These are phyloP conservation scores for Pasiphila rectangulata DNA, from an alignment of 2,888 invertebrate species.

Conservation along the genomic window DNA sequence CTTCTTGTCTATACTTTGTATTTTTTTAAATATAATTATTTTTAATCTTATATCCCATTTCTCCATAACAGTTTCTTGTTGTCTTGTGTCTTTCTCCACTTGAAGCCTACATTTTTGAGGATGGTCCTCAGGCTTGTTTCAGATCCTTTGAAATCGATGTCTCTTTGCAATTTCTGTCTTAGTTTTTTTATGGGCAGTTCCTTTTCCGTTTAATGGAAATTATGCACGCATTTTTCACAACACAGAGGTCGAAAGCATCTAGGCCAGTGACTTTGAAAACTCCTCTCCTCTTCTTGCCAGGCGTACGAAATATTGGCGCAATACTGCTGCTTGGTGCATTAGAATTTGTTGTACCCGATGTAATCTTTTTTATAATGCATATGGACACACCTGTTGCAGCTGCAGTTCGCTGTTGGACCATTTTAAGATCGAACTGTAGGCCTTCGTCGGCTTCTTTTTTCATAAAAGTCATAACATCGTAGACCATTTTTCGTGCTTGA, in stretches of 20 bases:
- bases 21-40: conserved; percentile 33
- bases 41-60: conserved; percentile 28
- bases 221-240: conserved; percentile 41
- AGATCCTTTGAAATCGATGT: conserved; percentile 34
- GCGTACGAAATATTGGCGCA: too few species aligned
- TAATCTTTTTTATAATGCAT: too few species aligned
- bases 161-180: conserved; percentile 10
- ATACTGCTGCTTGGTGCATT: too few species aligned
- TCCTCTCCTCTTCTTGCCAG: too few species aligned
- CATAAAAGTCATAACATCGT: too few species aligned
- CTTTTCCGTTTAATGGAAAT: conserved; percentile 38
- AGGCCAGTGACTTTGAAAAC: too few species aligned
- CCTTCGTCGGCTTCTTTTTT: too few species aligned
- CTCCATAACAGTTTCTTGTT: conserved; percentile 36
- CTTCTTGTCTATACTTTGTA: conserved; percentile 30
- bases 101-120: conserved; percentile 31
- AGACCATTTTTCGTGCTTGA: too few species aligned
- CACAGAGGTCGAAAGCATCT: conserved; percentile 39
- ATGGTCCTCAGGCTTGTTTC: conserved; percentile 28
- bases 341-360: too few species aligned
- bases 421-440: too few species aligned
- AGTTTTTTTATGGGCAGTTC: conserved; percentile 35
- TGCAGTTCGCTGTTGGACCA: too few species aligned
- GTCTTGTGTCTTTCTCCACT: conserved; percentile 34
- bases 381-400: too few species aligned